These are phyloP conservation scores for Chlorops oryzae DNA, from an alignment of 1,140 invertebrate species.

Conservation along the genomic window DNA sequence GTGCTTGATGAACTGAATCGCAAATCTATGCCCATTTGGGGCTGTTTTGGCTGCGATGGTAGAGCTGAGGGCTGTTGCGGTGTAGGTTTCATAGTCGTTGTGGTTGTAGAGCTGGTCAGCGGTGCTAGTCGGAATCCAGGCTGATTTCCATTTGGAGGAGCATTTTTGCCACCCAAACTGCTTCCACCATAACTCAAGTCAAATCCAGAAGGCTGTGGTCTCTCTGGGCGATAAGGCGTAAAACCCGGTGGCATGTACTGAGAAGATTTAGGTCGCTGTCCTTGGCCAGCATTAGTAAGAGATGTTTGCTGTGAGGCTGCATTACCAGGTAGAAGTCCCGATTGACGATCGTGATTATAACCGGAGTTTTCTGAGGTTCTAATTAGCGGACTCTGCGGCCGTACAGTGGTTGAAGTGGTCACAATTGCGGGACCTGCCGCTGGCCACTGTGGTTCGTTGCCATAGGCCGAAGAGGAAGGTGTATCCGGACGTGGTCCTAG, in stretches of 20 bases:
- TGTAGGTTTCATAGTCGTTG: slow-evolving; percentile 22
- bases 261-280: neutral
- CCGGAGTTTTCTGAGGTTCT: too few species aligned
- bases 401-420: slow-evolving; percentile 3
- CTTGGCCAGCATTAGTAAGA: neutral
- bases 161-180: neutral
- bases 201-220: slow-evolving; percentile 34
- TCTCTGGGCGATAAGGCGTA: slow-evolving; percentile 31
- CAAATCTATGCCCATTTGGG: slow-evolving; percentile 28
- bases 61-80: slow-evolving; percentile 1
- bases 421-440: neutral
- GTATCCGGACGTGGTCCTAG: slow-evolving; percentile 39
- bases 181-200: slow-evolving; percentile 40
- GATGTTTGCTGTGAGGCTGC: too few species aligned
- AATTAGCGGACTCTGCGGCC: too few species aligned
- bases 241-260: slow-evolving; percentile 39
- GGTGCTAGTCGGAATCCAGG: slow-evolving; percentile 27
- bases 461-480: slow-evolving; percentile 31
- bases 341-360: too few species aligned
- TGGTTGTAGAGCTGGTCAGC: slow-evolving; percentile 17
- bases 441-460: slow-evolving; percentile 23
- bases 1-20: slow-evolving; percentile 23
- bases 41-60: slow-evolving; percentile 9
- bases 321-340: too few species aligned
- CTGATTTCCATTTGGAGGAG: slow-evolving; percentile 10